Evolutionary conservation across 2,113 vertebrate species (phyloP).

Genomic region (Tursiops truncatus): DNA sequence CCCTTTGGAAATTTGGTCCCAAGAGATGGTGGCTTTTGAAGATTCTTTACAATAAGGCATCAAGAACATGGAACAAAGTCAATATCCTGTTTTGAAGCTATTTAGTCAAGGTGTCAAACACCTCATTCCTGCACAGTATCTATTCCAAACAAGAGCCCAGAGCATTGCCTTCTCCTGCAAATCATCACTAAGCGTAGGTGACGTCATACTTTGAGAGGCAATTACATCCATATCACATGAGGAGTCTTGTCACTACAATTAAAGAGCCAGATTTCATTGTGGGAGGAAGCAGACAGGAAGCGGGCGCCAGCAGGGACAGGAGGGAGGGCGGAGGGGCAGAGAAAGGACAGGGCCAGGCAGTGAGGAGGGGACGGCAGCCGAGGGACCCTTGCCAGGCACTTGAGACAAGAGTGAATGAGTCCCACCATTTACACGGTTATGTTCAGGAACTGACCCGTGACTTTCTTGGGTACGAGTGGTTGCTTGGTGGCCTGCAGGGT

Average conservation of each 20-base stretch:
- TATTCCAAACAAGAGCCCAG: not conserved
- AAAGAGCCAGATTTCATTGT: not conserved
- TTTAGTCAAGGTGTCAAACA: not conserved
- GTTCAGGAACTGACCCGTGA: not conserved
- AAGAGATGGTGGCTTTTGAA: conserved; percentile 12
- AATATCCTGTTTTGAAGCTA: not conserved
- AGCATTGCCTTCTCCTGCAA: not conserved
- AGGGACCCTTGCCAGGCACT: not conserved
- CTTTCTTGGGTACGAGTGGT: not conserved
- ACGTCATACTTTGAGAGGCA: not conserved
- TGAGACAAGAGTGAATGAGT: not conserved
- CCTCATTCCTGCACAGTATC: not conserved
- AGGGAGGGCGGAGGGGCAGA: too few species aligned
- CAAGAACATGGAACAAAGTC: not conserved
- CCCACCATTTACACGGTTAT: fast-evolving
- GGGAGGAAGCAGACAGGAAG: not conserved
- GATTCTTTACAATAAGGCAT: not conserved
- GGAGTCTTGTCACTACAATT: not conserved
- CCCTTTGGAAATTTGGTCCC: not conserved
- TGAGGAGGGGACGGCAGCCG: not conserved
- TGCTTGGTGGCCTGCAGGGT: not conserved
- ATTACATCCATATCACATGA: not conserved
- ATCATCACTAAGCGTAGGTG: not conserved
- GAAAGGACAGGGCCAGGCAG: fast-evolving
- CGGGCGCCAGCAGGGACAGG: not conserved